A percentile compares a stretch with the other conserved stretches of the same genome.
phyloP scores from a whole-genome alignment of 2,113 vertebrate species.

The Nanorana parkeri region DNA sequence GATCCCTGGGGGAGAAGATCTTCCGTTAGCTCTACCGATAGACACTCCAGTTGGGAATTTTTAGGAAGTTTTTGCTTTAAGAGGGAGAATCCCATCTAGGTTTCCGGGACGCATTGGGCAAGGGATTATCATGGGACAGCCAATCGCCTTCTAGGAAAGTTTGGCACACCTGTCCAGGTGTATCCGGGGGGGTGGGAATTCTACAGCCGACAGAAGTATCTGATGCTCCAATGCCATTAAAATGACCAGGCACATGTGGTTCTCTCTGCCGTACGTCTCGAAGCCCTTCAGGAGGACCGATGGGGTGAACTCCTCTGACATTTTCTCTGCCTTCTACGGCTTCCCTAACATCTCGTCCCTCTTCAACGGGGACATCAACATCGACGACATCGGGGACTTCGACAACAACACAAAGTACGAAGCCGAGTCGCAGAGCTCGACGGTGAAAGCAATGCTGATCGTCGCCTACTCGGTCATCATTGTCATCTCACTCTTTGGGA shows the following conservation, averaged over 20 bases:
- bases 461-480: slow-evolving; percentile 76
- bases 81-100: too few species aligned
- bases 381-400: slow-evolving; percentile 69
- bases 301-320: slow-evolving; percentile 55
- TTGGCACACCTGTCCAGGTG: too few species aligned
- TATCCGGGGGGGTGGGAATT: too few species aligned
- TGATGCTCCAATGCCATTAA: neutral
- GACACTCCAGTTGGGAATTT: too few species aligned
- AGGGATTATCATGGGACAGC: too few species aligned
- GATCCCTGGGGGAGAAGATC: too few species aligned
- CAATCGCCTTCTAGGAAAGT: too few species aligned
- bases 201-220: neutral
- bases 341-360: slow-evolving; percentile 67
- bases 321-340: slow-evolving; percentile 62
- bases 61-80: too few species aligned
- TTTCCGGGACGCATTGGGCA: too few species aligned
- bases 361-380: slow-evolving; percentile 65
- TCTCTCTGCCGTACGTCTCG: slow-evolving; percentile 63
- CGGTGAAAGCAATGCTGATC: slow-evolving; percentile 69
- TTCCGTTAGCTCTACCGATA: too few species aligned
- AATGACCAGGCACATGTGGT: slow-evolving; percentile 63
- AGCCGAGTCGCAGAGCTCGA: slow-evolving; percentile 69
- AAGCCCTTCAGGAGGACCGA: slow-evolving; percentile 60
- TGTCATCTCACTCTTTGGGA: slow-evolving; percentile 78
- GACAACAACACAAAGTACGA: slow-evolving; percentile 60